Evolutionary conservation across 2,113 vertebrate genomes (phyloP).

Genomic region (Atrichornis clamosus): DNA sequence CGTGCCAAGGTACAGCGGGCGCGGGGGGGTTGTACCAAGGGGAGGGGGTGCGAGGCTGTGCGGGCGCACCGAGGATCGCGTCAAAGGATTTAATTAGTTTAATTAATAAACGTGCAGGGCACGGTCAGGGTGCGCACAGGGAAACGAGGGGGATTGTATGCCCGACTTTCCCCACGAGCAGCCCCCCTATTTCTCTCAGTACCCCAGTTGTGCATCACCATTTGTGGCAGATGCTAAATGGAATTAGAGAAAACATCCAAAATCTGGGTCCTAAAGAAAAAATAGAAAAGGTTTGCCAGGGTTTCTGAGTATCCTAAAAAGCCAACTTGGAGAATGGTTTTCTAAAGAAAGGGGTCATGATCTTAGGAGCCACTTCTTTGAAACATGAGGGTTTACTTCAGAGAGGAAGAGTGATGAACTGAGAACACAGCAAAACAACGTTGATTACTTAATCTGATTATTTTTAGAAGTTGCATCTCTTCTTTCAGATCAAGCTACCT

Average conservation of each 20-base stretch:
- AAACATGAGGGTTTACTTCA: not conserved
- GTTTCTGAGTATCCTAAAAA: not conserved
- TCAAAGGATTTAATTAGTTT: not conserved
- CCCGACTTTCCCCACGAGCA: not conserved
- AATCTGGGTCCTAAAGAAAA: not conserved
- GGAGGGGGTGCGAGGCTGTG: not conserved
- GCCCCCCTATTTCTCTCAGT: accelerated
- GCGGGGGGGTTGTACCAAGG: not conserved
- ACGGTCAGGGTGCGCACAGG: accelerated
- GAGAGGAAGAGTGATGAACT: not conserved
- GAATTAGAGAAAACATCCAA: not conserved
- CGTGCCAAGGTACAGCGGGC: not conserved
- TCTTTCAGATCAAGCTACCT: not conserved
- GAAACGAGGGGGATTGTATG: accelerated
- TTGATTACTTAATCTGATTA: not conserved
- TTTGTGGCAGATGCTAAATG: not conserved
- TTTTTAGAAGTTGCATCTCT: not conserved
- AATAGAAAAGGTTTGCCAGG: not conserved
- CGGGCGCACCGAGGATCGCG: not conserved
- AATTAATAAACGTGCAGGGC: not conserved
- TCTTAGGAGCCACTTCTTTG: not conserved
- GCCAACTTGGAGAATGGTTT: not conserved
- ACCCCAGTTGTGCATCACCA: not conserved
- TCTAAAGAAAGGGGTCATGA: not conserved
- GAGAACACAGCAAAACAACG: not conserved